A percentile compares a stretch with the other conserved stretches of the same genome.
These are phyloP conservation scores for Halocynthia roretzi DNA, from an alignment of 23 tunicate species.

Conservation along the genomic window DNA sequence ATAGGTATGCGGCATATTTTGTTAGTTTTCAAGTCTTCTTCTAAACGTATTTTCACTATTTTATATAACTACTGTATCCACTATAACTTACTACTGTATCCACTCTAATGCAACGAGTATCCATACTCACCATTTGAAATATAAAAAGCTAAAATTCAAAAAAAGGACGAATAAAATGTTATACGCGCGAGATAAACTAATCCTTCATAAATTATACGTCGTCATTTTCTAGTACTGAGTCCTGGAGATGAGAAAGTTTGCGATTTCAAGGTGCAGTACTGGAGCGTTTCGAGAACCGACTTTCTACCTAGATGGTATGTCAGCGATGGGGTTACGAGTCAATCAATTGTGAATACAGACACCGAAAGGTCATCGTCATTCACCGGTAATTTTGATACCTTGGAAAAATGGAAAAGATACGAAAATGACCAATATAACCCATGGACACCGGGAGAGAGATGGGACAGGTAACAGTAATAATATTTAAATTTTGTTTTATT, in stretches of 20 bases:
- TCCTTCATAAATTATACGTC: no score
- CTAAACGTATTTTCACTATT: no score
- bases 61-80: no score
- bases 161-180: no score
- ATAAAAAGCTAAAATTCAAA: no score
- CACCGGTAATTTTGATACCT: constrained; percentile 27
- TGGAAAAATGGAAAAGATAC: constrained; percentile 62
- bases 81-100: no score
- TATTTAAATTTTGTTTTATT: background rate
- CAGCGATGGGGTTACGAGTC: background rate
- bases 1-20: background rate
- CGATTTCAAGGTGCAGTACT: constrained; percentile 40
- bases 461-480: constrained; percentile 23
- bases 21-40: no score
- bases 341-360: constrained; percentile 24
- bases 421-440: constrained; percentile 54
- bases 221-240: no score
- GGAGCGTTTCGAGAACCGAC: constrained; percentile 75
- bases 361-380: constrained; percentile 20
- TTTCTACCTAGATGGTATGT: constrained; percentile 67
- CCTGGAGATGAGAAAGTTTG: no score
- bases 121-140: no score
- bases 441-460: constrained; percentile 45
- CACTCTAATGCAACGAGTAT: no score
- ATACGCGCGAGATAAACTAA: no score